These are phyloP conservation scores for Nerophis ophidion DNA, from an alignment of 2,113 vertebrate genomes.

Conservation along the genomic window DNA sequence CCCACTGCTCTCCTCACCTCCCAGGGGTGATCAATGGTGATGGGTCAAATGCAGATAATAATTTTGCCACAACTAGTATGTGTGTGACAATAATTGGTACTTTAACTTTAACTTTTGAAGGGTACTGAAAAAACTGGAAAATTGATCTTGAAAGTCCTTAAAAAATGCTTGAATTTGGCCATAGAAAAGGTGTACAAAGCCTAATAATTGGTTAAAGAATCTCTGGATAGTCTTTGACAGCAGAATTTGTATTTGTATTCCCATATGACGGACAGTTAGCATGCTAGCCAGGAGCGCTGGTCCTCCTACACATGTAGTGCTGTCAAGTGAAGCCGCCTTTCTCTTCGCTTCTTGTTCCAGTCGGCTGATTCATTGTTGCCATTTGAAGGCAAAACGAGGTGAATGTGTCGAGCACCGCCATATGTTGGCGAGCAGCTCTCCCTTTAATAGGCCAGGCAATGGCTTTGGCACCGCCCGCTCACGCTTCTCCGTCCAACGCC, in stretches of 20 bases:
- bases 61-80: too few species aligned
- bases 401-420: constrained; percentile 16
- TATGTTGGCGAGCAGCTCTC: constrained; percentile 30
- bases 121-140: too few species aligned
- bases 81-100: too few species aligned
- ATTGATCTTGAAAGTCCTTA: too few species aligned
- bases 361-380: constrained; percentile 45
- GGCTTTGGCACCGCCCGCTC: constrained; percentile 23
- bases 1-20: too few species aligned
- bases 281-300: constrained; percentile 6
- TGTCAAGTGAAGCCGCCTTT: constrained; percentile 33
- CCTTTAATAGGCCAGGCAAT: constrained; percentile 44
- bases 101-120: too few species aligned
- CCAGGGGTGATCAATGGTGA: too few species aligned
- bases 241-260: neutral
- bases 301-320: constrained; percentile 29
- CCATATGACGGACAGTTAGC: too few species aligned
- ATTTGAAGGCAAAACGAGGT: constrained; percentile 22
- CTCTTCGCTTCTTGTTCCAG: constrained; percentile 29
- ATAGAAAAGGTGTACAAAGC: too few species aligned
- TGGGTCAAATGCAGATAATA: too few species aligned
- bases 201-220: too few species aligned
- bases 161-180: too few species aligned
- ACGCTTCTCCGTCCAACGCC: constrained; percentile 19
- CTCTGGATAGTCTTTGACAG: neutral